A percentile compares a stretch with the other conserved stretches of the same genome.
Evolutionary conservation across 2,888 invertebrate genomes (phyloP).

Genomic region (Cryptocephalus moraei): DNA sequence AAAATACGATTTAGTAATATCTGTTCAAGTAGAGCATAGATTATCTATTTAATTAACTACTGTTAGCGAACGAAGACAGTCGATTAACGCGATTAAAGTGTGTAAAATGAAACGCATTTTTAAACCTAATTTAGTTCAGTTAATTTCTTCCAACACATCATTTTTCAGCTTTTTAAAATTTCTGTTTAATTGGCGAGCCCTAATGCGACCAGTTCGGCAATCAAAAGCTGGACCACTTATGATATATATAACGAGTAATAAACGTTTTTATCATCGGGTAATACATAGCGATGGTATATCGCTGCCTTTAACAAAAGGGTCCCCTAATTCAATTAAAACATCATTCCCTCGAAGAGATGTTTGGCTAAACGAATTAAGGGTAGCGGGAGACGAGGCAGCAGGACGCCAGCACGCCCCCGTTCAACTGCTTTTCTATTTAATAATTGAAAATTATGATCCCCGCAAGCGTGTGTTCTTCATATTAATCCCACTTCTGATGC

Average conservation of each 20-base stretch:
- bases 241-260: background rate
- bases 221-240: background rate
- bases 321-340: background rate
- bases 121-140: no score
- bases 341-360: constrained; percentile 12
- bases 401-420: background rate
- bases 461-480: constrained; percentile 15
- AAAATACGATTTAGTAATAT: no score
- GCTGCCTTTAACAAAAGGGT: background rate
- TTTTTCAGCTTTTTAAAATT: no score
- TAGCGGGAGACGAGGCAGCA: constrained; percentile 12
- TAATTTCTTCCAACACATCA: no score
- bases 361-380: constrained; percentile 28
- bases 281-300: background rate
- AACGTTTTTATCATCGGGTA: background rate
- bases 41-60: no score
- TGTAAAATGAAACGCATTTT: no score
- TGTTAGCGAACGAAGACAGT: no score
- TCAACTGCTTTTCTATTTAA: constrained; percentile 20
- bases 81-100: no score
- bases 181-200: no score
- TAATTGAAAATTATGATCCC: constrained; percentile 23
- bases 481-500: constrained; percentile 4
- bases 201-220: background rate
- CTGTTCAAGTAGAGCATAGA: no score